These are phyloP conservation scores for Peromyscus nudipes DNA, from an alignment of 2,797 vertebrate genomes.

Conservation along the genomic window DNA sequence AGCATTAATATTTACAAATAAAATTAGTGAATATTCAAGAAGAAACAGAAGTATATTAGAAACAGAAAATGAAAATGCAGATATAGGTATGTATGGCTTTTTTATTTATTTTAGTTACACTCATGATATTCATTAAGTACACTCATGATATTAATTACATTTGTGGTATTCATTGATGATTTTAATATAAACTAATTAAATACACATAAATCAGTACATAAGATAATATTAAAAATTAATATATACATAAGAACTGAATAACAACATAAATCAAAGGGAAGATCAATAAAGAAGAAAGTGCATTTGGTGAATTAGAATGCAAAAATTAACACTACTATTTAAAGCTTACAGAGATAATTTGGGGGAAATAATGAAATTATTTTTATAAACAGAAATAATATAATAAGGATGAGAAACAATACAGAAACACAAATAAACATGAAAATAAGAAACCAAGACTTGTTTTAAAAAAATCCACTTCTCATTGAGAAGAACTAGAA, in stretches of 20 bases:
- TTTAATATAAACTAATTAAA: slow-evolving; percentile 13
- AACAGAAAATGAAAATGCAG: not conserved
- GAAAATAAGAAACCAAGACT: not conserved
- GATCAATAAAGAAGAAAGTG: not conserved
- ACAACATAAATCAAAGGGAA: not conserved
- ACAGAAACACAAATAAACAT: not conserved
- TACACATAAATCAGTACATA: not conserved
- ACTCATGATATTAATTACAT: no score
- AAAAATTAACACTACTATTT: not conserved
- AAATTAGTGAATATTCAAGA: not conserved
- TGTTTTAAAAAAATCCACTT: not conserved
- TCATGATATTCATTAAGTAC: no score
- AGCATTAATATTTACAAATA: slow-evolving; percentile 16
- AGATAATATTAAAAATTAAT: not conserved
- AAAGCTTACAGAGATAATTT: not conserved
- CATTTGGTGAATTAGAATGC: not conserved
- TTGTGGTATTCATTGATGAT: not conserved
- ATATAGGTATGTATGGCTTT: not conserved
- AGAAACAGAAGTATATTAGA: slow-evolving; percentile 1
- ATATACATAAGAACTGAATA: not conserved
- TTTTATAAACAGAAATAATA: not conserved
- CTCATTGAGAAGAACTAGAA: not conserved
- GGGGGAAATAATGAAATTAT: not conserved
- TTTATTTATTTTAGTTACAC: no score
- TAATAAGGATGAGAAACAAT: not conserved